Conservation (phyloP, 2,888 invertebrate species). For the Dryocosmus kuriphilus region DNA sequence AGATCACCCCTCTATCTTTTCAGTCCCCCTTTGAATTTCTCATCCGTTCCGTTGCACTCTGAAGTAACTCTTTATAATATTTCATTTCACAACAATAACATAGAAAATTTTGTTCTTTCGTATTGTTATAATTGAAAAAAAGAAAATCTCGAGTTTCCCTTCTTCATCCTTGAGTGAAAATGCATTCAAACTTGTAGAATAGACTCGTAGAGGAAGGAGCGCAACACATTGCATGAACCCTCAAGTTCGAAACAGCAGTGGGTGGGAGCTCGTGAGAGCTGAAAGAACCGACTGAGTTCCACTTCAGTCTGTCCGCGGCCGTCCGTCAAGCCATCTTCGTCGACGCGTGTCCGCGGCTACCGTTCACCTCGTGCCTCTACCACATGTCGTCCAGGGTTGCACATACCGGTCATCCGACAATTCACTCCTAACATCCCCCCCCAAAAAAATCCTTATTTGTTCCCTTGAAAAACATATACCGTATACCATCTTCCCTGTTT, state of each 20-base stretch:
- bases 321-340: slow-evolving; percentile 55
- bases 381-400: slow-evolving; percentile 51
- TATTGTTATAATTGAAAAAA: too few relatives aligned
- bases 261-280: slow-evolving; percentile 44
- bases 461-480: not conserved
- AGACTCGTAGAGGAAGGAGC: not conserved
- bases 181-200: not conserved
- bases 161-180: too few relatives aligned
- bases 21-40: too few relatives aligned
- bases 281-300: slow-evolving; percentile 47
- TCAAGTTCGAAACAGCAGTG: slow-evolving; percentile 38
- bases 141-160: too few relatives aligned
- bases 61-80: too few relatives aligned
- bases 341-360: slow-evolving; percentile 45
- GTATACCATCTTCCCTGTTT: not conserved
- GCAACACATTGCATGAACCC: slow-evolving; percentile 41
- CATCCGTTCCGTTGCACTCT: too few relatives aligned
- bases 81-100: too few relatives aligned
- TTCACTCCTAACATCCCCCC: not conserved
- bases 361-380: slow-evolving; percentile 43
- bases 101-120: too few relatives aligned
- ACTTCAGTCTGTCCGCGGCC: slow-evolving; percentile 56
- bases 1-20: too few relatives aligned
- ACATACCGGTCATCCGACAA: slow-evolving; percentile 44
- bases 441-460: not conserved